Percentiles rank a stretch among this genome's conserved stretches.
These are phyloP conservation scores for Oncorhynchus tshawytscha DNA, from an alignment of 2,113 vertebrate genomes.

Conservation along the genomic window DNA sequence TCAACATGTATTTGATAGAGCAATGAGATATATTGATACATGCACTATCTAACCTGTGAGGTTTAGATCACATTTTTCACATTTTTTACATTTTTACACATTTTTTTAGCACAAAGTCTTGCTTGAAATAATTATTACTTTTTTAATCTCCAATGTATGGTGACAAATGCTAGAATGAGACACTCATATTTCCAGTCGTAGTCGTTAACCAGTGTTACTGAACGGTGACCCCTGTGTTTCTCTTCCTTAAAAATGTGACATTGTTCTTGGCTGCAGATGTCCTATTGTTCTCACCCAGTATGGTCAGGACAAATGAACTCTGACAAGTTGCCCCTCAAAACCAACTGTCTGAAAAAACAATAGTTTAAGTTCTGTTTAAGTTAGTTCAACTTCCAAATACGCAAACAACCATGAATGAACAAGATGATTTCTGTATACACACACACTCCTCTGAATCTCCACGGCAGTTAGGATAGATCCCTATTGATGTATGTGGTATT, in stretches of 20 bases:
- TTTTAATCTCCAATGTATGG: too few species aligned
- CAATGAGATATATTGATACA: too few species aligned
- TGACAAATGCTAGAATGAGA: too few species aligned
- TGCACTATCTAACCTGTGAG: too few species aligned
- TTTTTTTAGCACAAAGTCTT: too few species aligned
- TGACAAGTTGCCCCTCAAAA: conserved; percentile 9
- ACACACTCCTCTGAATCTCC: neutral
- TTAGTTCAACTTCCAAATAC: neutral
- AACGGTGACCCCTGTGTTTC: neutral
- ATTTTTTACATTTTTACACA: too few species aligned
- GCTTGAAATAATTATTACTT: too few species aligned
- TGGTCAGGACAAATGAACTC: conserved; percentile 13
- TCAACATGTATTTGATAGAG: too few species aligned
- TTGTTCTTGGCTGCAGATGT: conserved; percentile 65
- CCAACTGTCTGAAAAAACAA: neutral
- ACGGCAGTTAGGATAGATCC: neutral
- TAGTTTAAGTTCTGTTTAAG: neutral
- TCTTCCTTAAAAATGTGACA: conserved; percentile 32
- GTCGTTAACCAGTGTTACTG: neutral
- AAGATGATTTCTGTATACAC: neutral
- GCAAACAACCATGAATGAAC: neutral
- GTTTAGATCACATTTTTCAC: too few species aligned
- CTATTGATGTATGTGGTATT: conserved; percentile 6
- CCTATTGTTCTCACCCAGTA: conserved; percentile 55
- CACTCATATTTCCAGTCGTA: neutral